Evolutionary conservation across 1,140 invertebrate genomes (phyloP).

Genomic region (Cydia strobilella): DNA sequence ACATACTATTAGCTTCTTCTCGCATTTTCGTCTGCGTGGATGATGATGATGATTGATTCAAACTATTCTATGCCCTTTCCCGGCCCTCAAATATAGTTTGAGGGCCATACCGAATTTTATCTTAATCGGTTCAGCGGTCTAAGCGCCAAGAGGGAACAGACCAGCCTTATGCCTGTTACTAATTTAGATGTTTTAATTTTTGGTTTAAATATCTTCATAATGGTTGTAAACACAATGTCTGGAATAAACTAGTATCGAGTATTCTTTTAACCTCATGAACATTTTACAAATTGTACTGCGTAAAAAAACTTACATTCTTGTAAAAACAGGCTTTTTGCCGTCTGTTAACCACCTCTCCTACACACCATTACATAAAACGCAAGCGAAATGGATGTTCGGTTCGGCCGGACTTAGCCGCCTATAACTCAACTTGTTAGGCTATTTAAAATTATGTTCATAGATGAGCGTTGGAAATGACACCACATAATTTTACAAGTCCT

Average conservation of each 20-base stretch:
- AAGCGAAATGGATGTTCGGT: background rate
- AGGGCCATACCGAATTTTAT: background rate
- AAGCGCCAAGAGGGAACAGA: too few relatives aligned
- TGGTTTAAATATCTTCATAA: too few relatives aligned
- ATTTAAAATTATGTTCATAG: conserved; percentile 17
- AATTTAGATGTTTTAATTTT: too few relatives aligned
- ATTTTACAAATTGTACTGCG: background rate
- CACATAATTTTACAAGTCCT: conserved; percentile 21
- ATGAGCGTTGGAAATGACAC: conserved; percentile 17
- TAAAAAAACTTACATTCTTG: background rate
- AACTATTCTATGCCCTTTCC: too few relatives aligned
- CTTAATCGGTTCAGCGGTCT: background rate
- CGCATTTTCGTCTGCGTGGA: too few relatives aligned
- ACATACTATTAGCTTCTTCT: too few relatives aligned
- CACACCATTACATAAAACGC: conserved; percentile 15
- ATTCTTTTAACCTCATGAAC: background rate
- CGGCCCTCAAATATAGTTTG: background rate
- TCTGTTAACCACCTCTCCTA: background rate
- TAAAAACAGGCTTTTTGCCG: conserved; percentile 13
- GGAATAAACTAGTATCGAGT: background rate
- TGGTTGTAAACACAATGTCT: too few relatives aligned
- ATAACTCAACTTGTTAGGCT: conserved; percentile 19
- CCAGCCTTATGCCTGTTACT: too few relatives aligned
- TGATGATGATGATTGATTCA: too few relatives aligned
- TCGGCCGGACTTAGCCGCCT: background rate